These are phyloP conservation scores for Heterocephalus glaber DNA, from an alignment of 2,113 vertebrate genomes.

Conservation along the genomic window DNA sequence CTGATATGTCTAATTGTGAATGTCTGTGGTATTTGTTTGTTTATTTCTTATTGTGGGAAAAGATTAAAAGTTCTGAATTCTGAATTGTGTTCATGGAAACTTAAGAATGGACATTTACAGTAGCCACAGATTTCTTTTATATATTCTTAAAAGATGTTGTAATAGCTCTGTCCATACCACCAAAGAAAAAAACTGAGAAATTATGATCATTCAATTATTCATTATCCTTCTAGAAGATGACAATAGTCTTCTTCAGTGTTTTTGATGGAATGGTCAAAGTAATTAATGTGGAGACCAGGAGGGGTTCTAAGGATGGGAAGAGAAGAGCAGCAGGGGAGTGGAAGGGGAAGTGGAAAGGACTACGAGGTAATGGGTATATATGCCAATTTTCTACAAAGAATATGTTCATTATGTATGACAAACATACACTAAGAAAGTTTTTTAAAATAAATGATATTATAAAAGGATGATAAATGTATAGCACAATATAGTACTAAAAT, in stretches of 20 bases:
- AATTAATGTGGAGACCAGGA: neutral
- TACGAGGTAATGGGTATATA: rapidly evolving
- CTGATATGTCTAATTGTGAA: neutral
- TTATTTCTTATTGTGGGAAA: neutral
- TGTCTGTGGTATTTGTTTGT: neutral
- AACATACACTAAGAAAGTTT: neutral
- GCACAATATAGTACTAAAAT: neutral
- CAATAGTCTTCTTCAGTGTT: neutral
- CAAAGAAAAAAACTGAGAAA: neutral
- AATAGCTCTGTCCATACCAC: neutral
- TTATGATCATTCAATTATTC: neutral
- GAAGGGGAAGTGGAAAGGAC: neutral
- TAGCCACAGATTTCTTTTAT: neutral
- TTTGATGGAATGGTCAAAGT: neutral
- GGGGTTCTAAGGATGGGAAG: neutral
- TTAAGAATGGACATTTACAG: neutral
- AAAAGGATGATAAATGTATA: neutral
- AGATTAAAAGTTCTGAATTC: neutral
- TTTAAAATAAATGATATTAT: neutral
- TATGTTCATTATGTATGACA: neutral
- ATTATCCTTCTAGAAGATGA: neutral
- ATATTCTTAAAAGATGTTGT: neutral
- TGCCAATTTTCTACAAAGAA: rapidly evolving
- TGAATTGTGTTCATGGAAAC: neutral
- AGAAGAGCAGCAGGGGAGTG: neutral